Evolutionary conservation across 2,113 vertebrate species (phyloP), one percentile per base, ranked within the genome.

Genomic region (Passer domesticus): DNA sequence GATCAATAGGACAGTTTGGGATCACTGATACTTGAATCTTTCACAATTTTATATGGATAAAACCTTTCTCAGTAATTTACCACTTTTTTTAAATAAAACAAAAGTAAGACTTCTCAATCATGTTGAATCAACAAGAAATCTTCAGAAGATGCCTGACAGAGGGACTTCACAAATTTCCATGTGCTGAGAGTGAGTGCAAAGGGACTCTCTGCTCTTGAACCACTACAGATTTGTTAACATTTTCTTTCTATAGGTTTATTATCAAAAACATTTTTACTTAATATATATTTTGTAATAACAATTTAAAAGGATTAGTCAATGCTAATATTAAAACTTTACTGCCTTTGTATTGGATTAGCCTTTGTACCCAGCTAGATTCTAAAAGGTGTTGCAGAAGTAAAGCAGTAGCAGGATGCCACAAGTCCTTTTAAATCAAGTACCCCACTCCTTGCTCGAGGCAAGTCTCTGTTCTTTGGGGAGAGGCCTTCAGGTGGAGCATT

Each of bases 361-460:
- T 90, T 85, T 90, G 49, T 90, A 58, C 50, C 46, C 68, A 68
- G 41, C 46, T 90, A 62, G 44, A 64, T 76, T 91, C 62, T 69
- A 37, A 76, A 85, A 94, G 85, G 74, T 94, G 79, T 69, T 88
- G 52, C 7, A 75, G 63, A 96, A 88, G 83, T 25, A 91, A 90
- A 92, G 78, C 85, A 87, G 67, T 53, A 76, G 75, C 70, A 79
- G 62, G 77, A 79, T 87, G 41, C 56, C 82, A 85, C 81, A 72
- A 82, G 70, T 67, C 80, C 69, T 84, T 84, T 79, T 39, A 84
- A 70, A 84, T 64, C 31, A 69, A 89, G 64, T 58, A 58, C 10
- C 7, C 31, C 4, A 39, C 35, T 75, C 52, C 52, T 83, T 87
- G 56, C 81, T 84, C 30, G 27, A 82, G 82, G 84, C 92, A 90